Base-by-base conservation (phyloP, 2,113 vertebrate genomes). In the Varanus salvator region DNA sequence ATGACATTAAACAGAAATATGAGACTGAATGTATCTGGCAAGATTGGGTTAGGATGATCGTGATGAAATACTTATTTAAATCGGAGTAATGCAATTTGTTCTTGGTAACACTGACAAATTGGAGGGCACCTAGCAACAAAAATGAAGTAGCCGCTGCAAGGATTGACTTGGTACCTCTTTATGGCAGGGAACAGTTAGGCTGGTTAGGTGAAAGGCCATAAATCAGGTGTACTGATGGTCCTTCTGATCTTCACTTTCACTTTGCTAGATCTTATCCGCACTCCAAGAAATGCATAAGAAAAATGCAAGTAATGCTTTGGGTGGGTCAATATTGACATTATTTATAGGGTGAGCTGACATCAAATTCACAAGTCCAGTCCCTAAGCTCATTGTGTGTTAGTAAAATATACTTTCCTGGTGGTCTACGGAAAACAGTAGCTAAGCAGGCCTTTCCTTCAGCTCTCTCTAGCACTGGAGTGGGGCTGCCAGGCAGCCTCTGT, bases 1-100 rank as follows among this genome's bases (percentile, higher is more conserved):
- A 48, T 84, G 90, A n/a, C 80, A 84, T 83, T 87, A 84, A 82
- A 75, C 68, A 87, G 38, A 87, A n/a, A 87, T 31, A 52, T 29
- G 52, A 87, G 71, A n/a, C 52, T 27, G 52, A 84, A 54, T 48
- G 14, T 34, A 57, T 48, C 72, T 87, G 34, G 27, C 34, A 77
- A 44, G 44, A 17, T 25, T 1, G 60, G 27, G 64, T 78, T 64
- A 74, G 15, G 57, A 27, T 15, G 54, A 87, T 25, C 23, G 52
- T 29, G n/a, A 31, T 76, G 71, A 68, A 88, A 19, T 44, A 19
- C 60, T 81, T 80, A 25, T 50, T 90, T 91, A 71, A 85, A 66
- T 88, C 1, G 27, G 78, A 87, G 78, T 21, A 8, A 50, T 88
- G 8, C 0, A 21, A 82, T 87, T 89, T 31, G 3, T 84, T 84